Evolutionary conservation across 2,797 vertebrate species (phyloP), one percentile per base, ranked within the genome.

Genomic region (Myripristis murdjan): DNA sequence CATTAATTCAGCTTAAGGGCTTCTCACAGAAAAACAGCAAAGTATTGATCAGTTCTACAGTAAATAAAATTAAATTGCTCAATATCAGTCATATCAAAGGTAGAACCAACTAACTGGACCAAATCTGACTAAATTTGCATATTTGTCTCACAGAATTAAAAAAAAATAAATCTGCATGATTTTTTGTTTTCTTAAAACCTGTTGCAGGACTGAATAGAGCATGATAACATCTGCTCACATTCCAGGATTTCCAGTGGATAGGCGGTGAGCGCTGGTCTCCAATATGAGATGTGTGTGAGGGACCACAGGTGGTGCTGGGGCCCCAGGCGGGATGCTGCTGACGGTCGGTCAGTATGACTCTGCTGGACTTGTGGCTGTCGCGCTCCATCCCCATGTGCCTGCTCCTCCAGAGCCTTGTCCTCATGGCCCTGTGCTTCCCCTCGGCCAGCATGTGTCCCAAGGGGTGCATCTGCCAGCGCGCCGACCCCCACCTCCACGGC

Each of bases 351-450:
- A 96, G 96, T 92, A 99, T 99, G 98, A 96, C 96, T 96, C 95
- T 97, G 92, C 95, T 98, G 96, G 97, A 98, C 96, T 94, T 98
- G 95, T 98, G 97, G 97, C 93, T 97, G 91, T 97, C 97, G 64
- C 97, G 96, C 82, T 98, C 97, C 93, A 96, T 98, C 95, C 97
- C 97, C 96, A 97, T 98, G 96, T 98, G 96, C 96, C 96, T 99
- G 91, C 96, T 99, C 89, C 95, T 99, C 81, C 97, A 99, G 92
- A 99, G 98, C 92, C 96, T 99, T 93, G 97, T 99, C 86, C 96
- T 99, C 86, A 97, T 99, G 97, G 97, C 97, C 93, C 95, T 97
- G 94, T 99, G 97, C 95, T 98, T 99, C 92, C 97, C 97, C 88
- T 97, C 98, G 77, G 96, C 97, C 95, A 97, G 96, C 95, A 97